Conservation (phyloP, 64 coral and sea anemone genomes). For the Dendronephthya gigantea region DNA sequence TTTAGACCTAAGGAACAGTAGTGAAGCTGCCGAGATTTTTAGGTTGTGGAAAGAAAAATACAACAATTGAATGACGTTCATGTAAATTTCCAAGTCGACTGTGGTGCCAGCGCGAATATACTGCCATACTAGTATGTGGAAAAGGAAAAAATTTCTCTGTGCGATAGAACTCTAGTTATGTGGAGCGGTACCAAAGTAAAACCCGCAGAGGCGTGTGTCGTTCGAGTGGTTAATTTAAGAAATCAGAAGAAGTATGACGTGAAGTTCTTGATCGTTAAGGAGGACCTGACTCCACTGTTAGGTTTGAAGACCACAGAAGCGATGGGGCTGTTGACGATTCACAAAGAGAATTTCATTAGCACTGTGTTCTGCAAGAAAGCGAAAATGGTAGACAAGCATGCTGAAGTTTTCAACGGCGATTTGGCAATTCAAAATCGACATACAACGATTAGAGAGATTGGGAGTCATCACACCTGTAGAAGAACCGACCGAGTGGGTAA, state of each 20-base stretch:
- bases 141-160: background rate
- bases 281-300: background rate
- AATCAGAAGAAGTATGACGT: background rate
- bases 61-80: background rate
- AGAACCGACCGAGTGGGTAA: background rate
- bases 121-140: background rate
- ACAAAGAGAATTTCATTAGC: background rate
- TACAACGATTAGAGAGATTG: background rate
- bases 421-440: background rate
- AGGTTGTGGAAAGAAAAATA: background rate
- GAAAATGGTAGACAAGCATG: background rate
- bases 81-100: background rate
- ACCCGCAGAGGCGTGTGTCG: background rate
- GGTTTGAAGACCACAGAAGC: background rate
- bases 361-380: background rate
- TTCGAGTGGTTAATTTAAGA: background rate
- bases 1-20: background rate
- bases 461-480: background rate
- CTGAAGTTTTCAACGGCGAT: background rate
- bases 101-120: background rate
- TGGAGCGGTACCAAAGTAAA: background rate
- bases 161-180: background rate
- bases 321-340: background rate
- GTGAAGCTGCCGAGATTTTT: background rate
- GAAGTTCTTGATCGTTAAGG: background rate